Conservation (phyloP, 2,797 vertebrate genomes). For the Coranthus polyacanthus region DNA sequence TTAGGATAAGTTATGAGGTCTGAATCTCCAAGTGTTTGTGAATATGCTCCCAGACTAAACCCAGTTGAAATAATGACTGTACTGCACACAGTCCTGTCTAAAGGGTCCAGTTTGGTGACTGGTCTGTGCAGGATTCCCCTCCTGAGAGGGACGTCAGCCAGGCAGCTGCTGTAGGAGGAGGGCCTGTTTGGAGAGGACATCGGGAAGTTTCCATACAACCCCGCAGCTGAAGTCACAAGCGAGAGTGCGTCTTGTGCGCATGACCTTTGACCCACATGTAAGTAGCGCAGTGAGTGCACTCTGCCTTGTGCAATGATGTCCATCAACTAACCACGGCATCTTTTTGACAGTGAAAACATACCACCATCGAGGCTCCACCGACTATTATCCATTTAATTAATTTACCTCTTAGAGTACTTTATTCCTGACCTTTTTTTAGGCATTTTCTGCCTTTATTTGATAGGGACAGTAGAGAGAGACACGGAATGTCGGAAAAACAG, state of each 20-base stretch:
- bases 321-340: no score
- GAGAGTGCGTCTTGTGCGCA: constrained; percentile 39
- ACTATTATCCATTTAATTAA: no score
- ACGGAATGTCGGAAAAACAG: no score
- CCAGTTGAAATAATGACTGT: background rate
- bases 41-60: background rate
- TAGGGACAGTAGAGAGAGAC: no score
- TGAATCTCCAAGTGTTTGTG: constrained; percentile 15
- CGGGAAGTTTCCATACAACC: constrained; percentile 36
- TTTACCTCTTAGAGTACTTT: no score
- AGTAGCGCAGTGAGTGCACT: no score
- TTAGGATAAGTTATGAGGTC: constrained; percentile 36
- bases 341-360: no score
- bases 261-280: constrained; percentile 58
- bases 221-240: constrained; percentile 31
- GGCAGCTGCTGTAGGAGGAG: constrained; percentile 50
- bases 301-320: no score
- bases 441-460: no score
- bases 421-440: no score
- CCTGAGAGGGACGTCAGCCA: constrained; percentile 47
- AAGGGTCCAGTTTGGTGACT: background rate
- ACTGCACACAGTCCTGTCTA: background rate
- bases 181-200: constrained; percentile 44
- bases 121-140: constrained; percentile 50
- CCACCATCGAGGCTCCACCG: no score